Evolutionary conservation across 1,140 invertebrate genomes (phyloP).

Genomic region (Apolygus lucorum): DNA sequence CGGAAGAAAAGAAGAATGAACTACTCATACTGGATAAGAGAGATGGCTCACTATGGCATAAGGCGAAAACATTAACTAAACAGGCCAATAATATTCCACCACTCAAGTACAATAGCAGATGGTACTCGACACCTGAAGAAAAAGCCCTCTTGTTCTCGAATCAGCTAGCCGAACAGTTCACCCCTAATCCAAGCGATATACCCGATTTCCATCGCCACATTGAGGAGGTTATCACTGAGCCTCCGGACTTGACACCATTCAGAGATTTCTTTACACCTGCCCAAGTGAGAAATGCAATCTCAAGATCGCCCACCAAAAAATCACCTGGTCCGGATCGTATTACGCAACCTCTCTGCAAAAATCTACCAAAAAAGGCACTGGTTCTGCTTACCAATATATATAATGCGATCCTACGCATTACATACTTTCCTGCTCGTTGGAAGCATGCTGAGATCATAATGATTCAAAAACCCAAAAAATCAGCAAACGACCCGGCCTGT

Average conservation of each 20-base stretch:
- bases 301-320: neutral
- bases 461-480: no score
- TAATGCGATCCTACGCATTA: no score
- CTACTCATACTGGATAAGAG: no score
- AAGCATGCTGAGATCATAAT: no score
- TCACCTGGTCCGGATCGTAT: no score
- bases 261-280: neutral
- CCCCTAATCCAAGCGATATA: neutral
- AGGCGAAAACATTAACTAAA: no score
- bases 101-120: neutral
- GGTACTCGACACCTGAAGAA: neutral
- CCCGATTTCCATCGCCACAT: neutral
- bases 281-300: neutral
- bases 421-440: no score
- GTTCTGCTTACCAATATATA: no score
- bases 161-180: neutral
- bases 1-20: no score
- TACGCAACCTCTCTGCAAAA: neutral
- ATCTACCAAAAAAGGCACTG: no score
- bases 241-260: neutral
- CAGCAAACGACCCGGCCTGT: neutral
- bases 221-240: neutral
- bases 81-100: no score
- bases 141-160: neutral
- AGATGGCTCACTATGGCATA: no score